Evolutionary conservation across 2,888 invertebrate species (phyloP).

Genomic region (Agrochola lota): DNA sequence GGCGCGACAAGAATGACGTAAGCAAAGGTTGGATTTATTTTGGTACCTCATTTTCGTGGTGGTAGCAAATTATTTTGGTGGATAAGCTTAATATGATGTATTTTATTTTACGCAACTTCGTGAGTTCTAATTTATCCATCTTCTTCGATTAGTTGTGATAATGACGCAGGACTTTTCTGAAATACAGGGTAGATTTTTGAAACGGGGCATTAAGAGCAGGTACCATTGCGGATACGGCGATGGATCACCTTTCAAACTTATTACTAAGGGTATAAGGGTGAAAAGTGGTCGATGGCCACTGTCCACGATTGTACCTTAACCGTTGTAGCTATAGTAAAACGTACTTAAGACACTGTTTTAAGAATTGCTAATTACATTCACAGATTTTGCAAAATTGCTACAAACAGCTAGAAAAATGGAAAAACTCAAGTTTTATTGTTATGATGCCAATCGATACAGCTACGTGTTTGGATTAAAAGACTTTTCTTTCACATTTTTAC

Average conservation of each 20-base stretch:
- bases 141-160: not conserved
- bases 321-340: not conserved
- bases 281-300: too few species aligned
- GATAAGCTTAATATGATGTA: not conserved
- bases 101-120: not conserved
- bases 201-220: not conserved
- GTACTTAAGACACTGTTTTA: not conserved
- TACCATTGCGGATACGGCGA: too few species aligned
- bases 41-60: slow-evolving; percentile 18
- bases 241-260: too few species aligned
- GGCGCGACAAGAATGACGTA: slow-evolving; percentile 55
- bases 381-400: not conserved
- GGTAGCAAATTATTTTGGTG: slow-evolving; percentile 14
- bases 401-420: not conserved
- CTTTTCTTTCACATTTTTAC: too few species aligned
- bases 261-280: too few species aligned
- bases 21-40: slow-evolving; percentile 48
- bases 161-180: not conserved
- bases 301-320: not conserved
- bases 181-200: not conserved
- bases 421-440: not conserved
- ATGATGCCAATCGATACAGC: not conserved
- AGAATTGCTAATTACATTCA: too few species aligned
- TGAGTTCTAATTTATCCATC: not conserved
- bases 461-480: too few species aligned